Conservation (phyloP, 2,113 vertebrate genomes). For the Thunnus thynnus region DNA sequence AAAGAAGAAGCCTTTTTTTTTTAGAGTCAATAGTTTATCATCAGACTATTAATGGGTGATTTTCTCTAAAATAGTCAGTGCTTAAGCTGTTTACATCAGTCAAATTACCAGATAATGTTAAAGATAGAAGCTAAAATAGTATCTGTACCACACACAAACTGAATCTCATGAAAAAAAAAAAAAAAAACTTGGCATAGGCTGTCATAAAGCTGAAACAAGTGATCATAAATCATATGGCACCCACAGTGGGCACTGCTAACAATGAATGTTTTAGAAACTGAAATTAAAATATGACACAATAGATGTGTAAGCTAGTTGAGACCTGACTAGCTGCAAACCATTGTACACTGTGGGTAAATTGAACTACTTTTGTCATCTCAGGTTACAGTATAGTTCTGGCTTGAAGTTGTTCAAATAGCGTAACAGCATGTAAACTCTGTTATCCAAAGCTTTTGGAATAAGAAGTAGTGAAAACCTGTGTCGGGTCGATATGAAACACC, state of each 20-base stretch:
- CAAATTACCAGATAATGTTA: constrained; percentile 41
- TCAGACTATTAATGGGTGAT: constrained; percentile 23
- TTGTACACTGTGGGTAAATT: constrained; percentile 33
- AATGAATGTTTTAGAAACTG: constrained; percentile 44
- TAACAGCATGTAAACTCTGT: constrained; percentile 55
- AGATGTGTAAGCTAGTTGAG: constrained; percentile 27
- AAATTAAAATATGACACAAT: constrained; percentile 63
- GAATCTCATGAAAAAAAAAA: background rate
- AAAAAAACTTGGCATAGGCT: constrained; percentile 69
- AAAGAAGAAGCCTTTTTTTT: constrained; percentile 26
- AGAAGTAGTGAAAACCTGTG: constrained; percentile 50
- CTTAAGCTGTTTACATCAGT: constrained; percentile 56
- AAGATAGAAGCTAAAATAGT: background rate
- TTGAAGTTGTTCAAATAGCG: constrained; percentile 62
- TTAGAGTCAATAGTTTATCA: constrained; percentile 42
- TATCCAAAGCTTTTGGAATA: constrained; percentile 54
- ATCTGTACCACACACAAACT: background rate
- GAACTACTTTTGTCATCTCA: constrained; percentile 50
- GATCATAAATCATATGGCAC: constrained; percentile 68
- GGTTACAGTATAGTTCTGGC: constrained; percentile 44
- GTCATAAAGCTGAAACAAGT: constrained; percentile 66
- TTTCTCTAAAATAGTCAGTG: constrained; percentile 63
- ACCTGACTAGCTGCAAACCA: constrained; percentile 41
- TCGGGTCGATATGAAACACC: constrained; percentile 47
- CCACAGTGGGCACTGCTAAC: constrained; percentile 59